Percentiles rank a stretch among this genome's conserved stretches.
Conservation (phyloP, 2,888 invertebrate species). For the Eupithecia vulgata region DNA sequence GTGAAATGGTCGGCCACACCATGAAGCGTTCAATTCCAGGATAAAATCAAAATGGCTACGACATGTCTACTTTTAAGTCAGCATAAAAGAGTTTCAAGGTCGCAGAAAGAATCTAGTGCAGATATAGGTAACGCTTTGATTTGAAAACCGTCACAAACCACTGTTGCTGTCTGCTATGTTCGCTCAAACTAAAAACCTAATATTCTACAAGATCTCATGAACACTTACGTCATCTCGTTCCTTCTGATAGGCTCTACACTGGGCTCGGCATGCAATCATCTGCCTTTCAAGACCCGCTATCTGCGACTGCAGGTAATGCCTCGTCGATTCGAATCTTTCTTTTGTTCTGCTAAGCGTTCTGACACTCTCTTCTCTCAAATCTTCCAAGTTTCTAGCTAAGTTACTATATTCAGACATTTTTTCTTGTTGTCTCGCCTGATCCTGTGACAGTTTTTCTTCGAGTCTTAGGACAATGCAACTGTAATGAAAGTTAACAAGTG, state of each 20-base stretch:
- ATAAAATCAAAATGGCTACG: too few relatives aligned
- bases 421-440: constrained; percentile 61
- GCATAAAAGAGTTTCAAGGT: not conserved
- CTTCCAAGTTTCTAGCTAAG: constrained; percentile 63
- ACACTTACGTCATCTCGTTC: constrained; percentile 70
- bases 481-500: not conserved
- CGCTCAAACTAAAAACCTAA: too few relatives aligned
- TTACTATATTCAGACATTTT: constrained; percentile 61
- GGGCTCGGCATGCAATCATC: constrained; percentile 70
- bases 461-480: constrained; percentile 62
- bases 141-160: not conserved
- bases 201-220: not conserved
- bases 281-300: constrained; percentile 74
- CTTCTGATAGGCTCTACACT: constrained; percentile 68
- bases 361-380: constrained; percentile 59
- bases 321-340: constrained; percentile 68
- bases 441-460: constrained; percentile 66
- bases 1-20: too few relatives aligned
- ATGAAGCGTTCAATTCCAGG: too few relatives aligned
- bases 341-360: constrained; percentile 61
- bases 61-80: not conserved
- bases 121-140: not conserved
- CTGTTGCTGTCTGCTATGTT: not conserved
- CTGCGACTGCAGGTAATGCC: constrained; percentile 68
- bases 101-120: not conserved